phyloP scores from a whole-genome alignment of 2,888 invertebrate genomes.

The Fabriciana adippe region DNA sequence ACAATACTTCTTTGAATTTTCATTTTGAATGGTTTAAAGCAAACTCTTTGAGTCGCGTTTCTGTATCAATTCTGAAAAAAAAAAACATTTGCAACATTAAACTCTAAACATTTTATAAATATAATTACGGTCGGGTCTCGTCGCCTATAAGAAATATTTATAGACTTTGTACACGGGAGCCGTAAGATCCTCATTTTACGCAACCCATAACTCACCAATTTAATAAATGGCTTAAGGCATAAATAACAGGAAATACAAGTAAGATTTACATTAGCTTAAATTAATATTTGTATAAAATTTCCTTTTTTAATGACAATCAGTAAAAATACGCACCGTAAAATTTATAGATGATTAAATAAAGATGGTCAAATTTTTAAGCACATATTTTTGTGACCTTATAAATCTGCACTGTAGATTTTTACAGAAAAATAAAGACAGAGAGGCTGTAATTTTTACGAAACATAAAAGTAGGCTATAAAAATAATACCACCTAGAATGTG shows the following conservation, averaged over 20 bases:
- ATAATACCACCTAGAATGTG: too few species aligned
- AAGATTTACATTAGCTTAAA: slow-evolving; percentile 19
- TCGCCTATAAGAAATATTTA: slow-evolving; percentile 18
- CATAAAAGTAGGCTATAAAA: too few species aligned
- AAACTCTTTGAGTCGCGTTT: background rate
- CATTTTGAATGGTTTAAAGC: too few species aligned
- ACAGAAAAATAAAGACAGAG: too few species aligned
- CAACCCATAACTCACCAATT: slow-evolving; percentile 18
- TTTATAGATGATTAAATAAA: too few species aligned
- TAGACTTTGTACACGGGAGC: slow-evolving; percentile 11
- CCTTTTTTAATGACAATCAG: too few species aligned
- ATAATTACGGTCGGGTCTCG: background rate
- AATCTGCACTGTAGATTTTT: too few species aligned
- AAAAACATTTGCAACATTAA: background rate
- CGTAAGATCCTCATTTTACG: slow-evolving; percentile 15
- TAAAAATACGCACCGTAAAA: too few species aligned
- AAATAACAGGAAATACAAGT: slow-evolving; percentile 20
- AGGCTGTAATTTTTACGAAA: too few species aligned
- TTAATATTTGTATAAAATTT: slow-evolving; percentile 2
- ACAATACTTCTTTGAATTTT: too few species aligned
- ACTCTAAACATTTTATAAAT: slow-evolving; percentile 15
- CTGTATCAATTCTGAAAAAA: background rate
- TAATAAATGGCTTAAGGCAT: slow-evolving; percentile 25
- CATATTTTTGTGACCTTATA: too few species aligned
- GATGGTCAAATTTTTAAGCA: too few species aligned